These are phyloP conservation scores for Hippoglossus hippoglossus DNA, from an alignment of 2,797 vertebrate genomes.

Conservation along the genomic window DNA sequence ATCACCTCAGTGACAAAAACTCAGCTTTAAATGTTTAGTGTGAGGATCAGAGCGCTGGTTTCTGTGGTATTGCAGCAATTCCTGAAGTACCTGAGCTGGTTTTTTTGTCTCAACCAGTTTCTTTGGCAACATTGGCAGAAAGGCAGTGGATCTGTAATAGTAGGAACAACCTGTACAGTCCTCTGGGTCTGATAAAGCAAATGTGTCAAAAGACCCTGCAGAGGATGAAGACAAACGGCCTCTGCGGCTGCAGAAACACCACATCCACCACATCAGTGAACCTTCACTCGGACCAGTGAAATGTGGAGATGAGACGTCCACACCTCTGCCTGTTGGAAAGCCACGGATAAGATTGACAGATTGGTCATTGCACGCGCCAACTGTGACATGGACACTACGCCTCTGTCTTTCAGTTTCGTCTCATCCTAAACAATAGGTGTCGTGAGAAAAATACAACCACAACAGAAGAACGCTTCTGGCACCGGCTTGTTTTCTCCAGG, in stretches of 20 bases:
- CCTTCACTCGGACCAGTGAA: constrained; percentile 6
- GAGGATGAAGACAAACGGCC: constrained; percentile 45
- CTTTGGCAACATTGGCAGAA: not conserved
- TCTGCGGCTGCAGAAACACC: constrained; percentile 14
- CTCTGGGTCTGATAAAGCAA: constrained; percentile 13
- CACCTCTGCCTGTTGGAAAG: constrained; percentile 12
- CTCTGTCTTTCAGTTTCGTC: too few relatives aligned
- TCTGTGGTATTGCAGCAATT: not conserved
- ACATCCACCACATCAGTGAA: constrained; percentile 21
- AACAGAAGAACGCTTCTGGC: too few relatives aligned
- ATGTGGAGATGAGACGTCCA: constrained; percentile 10
- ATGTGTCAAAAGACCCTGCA: not conserved
- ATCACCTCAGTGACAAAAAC: constrained; percentile 18
- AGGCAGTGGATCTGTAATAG: not conserved
- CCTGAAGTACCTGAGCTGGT: not conserved
- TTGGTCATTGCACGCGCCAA: too few relatives aligned
- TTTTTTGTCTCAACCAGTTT: not conserved
- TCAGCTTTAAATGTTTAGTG: constrained; percentile 7
- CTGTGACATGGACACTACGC: too few relatives aligned
- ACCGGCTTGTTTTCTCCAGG: too few relatives aligned
- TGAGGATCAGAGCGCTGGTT: constrained; percentile 3
- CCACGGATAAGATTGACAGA: too few relatives aligned
- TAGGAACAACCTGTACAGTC: not conserved
- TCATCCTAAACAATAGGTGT: too few relatives aligned
- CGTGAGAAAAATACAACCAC: too few relatives aligned